Conservation (phyloP, 1,140 invertebrate species). For the Laupala kohalensis region DNA sequence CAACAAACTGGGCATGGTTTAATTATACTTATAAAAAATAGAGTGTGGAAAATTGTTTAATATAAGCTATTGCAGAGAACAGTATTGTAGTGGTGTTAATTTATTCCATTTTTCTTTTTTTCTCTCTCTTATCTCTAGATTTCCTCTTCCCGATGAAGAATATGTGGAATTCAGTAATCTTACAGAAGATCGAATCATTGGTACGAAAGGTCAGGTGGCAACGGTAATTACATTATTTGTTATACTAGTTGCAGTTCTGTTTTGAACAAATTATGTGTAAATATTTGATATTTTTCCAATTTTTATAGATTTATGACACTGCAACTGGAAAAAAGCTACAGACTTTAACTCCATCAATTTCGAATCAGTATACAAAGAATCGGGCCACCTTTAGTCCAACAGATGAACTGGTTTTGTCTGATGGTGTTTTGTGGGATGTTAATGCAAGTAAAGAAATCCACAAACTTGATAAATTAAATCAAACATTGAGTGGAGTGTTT, state of each 20-base stretch:
- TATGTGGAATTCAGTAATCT: slow-evolving; percentile 87
- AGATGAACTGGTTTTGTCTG: slow-evolving; percentile 86
- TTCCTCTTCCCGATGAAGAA: slow-evolving; percentile 66
- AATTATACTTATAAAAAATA: no score
- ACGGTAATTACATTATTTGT: slow-evolving; percentile 33
- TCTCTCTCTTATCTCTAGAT: slow-evolving; percentile 23
- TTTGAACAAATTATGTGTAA: neutral
- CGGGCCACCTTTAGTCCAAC: slow-evolving; percentile 85
- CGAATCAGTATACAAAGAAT: slow-evolving; percentile 89
- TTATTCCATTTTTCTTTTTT: neutral
- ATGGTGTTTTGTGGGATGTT: slow-evolving; percentile 94
- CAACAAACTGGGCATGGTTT: no score
- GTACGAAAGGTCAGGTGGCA: slow-evolving; percentile 62
- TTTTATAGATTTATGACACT: slow-evolving; percentile 75
- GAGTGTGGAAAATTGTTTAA: no score
- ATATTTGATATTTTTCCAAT: slow-evolving; percentile 14
- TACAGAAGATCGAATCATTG: slow-evolving; percentile 70
- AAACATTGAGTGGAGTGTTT: slow-evolving; percentile 87
- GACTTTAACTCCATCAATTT: slow-evolving; percentile 61
- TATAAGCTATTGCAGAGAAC: no score
- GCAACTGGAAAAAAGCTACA: slow-evolving; percentile 60
- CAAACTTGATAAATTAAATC: slow-evolving; percentile 96
- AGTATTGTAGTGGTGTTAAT: neutral
- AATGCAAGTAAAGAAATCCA: slow-evolving; percentile 76
- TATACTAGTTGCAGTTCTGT: no score